phyloP scores from a whole-genome alignment of 2,888 invertebrate genomes.

The Teleiodes luculella region DNA sequence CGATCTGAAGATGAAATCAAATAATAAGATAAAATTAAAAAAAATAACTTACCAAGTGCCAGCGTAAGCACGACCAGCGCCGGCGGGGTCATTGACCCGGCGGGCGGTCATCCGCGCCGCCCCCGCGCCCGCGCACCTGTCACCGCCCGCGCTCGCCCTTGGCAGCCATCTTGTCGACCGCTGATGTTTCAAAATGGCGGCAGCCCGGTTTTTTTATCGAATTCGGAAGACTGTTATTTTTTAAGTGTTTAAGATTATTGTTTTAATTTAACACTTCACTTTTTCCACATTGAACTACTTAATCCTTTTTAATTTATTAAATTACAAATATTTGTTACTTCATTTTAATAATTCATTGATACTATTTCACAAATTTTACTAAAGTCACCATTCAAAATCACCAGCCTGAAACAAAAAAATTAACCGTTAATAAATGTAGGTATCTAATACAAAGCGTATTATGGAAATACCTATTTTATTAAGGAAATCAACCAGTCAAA shows the following conservation, averaged over 20 bases:
- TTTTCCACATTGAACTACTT: neutral
- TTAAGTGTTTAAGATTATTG: slow-evolving; percentile 18
- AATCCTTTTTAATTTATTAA: too few species aligned
- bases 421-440: too few species aligned
- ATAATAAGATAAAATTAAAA: neutral
- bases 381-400: too few species aligned
- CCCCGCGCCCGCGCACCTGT: slow-evolving; percentile 59
- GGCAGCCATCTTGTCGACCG: neutral
- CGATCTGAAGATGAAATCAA: too few species aligned
- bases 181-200: neutral
- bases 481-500: too few species aligned
- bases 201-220: neutral
- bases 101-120: slow-evolving; percentile 54
- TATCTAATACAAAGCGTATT: too few species aligned
- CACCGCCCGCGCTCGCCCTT: slow-evolving; percentile 43
- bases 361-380: too few species aligned
- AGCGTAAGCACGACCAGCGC: slow-evolving; percentile 57
- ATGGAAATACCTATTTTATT: too few species aligned
- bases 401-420: too few species aligned
- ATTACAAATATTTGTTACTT: too few species aligned
- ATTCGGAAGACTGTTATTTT: neutral
- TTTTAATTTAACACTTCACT: neutral
- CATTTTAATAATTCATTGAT: too few species aligned
- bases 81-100: slow-evolving; percentile 74
- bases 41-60: slow-evolving; percentile 57